Base-by-base conservation (phyloP, 2,888 invertebrate species). In the Lasius platythorax region DNA sequence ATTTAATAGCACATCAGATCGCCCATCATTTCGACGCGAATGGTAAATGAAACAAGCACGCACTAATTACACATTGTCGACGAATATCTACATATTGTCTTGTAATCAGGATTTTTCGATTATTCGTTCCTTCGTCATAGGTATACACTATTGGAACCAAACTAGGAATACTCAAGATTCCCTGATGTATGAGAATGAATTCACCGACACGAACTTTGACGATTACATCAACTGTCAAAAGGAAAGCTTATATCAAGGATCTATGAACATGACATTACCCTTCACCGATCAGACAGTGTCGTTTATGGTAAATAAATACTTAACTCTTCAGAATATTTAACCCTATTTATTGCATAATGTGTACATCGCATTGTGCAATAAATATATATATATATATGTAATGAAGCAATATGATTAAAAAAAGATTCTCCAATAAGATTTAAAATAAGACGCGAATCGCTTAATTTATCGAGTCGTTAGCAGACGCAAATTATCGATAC, bases 1-100 rank as follows among this genome's bases (percentile, higher is more conserved):
- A 85, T 83, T 76, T 88, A 56, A 89, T 93, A 83, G 92, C 92
- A 67, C 91, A 88, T n/a, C 91, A 93, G 82, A 93, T 93, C 23
- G 90, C 92, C 66, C 92, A 90, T 87, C 91, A 92, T 40, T 93
- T 93, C 43, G 93, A 93, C 66, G 76, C 86, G 43, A 91, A 87
- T 84, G 93, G 93, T 93, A 92, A 87, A 37, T 58, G 15, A 12
- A n/a, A 53, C 2, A 53, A 37, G 9, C 53, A 70, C 11, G 12
- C 50, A n/a, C 8, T 73, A 23, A 73, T 72, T 4, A 30, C 40
- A 73, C 0, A 61, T 23, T 23, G 23, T 23, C 0, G 40, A 73
- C 8, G n/a, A 53, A 53, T 53, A 53, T 53, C 8, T n/a, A 8
- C n/a, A 50, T 0, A 18, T 18, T n/a, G 53, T 53, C 8, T n/a